phyloP scores from a whole-genome alignment of 1,140 invertebrate genomes.

The Lordiphosa clarofinis region DNA sequence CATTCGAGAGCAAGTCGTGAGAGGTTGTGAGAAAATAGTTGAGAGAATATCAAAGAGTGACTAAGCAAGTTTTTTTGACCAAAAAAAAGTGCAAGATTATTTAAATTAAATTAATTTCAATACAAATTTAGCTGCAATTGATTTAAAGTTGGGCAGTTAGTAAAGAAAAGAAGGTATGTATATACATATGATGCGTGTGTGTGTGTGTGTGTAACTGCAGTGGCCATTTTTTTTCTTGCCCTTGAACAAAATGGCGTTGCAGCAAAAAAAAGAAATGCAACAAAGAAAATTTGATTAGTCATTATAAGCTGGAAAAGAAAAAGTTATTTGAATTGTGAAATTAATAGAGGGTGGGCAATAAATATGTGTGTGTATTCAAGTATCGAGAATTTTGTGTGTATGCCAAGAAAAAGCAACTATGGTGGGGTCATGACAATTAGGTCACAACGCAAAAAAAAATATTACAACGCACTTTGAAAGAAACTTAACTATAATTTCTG shows the following conservation, averaged over 20 bases:
- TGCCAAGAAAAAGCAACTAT: too few species aligned
- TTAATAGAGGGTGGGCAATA: not conserved
- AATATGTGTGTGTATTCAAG: constrained; percentile 17
- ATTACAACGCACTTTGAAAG: constrained; percentile 22
- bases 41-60: constrained; percentile 5
- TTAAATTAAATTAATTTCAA: not conserved
- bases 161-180: constrained; percentile 28
- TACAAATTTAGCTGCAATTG: constrained; percentile 5
- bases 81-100: constrained; percentile 27
- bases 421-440: constrained; percentile 25
- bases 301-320: constrained; percentile 1
- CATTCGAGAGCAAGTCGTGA: too few species aligned
- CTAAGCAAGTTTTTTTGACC: constrained; percentile 34
- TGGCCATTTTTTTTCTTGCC: not conserved
- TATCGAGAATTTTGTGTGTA: constrained; percentile 9
- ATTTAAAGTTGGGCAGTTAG: constrained; percentile 8
- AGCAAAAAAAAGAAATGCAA: constrained; percentile 7
- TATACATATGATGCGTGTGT: not conserved
- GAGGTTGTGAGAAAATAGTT: constrained; percentile 41
- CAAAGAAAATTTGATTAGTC: constrained; percentile 33
- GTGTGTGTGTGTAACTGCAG: not conserved
- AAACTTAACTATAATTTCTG: not conserved
- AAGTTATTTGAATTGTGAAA: constrained; percentile 22
- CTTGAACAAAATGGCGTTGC: constrained; percentile 31
- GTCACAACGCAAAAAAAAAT: constrained; percentile 32